Evolutionary conservation across 2,113 vertebrate genomes (phyloP), one percentile per base, ranked within the genome.

Genomic region (Vulpes ferrilata): DNA sequence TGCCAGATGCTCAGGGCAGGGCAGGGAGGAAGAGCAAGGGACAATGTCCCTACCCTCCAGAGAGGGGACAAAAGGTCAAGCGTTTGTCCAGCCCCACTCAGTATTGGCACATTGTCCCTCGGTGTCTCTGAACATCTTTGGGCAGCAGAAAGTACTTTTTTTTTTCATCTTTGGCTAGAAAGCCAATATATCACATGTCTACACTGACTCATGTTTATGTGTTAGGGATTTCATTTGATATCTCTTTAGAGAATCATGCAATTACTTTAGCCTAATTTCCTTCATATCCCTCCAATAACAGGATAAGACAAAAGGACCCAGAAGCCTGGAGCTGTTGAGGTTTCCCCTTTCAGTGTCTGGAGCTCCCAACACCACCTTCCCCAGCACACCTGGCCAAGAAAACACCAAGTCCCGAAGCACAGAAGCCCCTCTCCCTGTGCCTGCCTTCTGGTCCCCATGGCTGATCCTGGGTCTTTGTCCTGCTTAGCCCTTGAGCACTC

Each of bases 31-130:
- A 8, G 38, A 25, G 38, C 23, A n/a, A 65, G 69, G 25, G 17
- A 19, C 2, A 9, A 43, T 25, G 22, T 22, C 32, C 71, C 15
- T 11, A 2, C 1, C 1, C 1, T 7, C 35, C 6, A 2, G 32
- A 7, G 2, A 55, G 4, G 65, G 67, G 32, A 59, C 7, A 2
- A 30, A 22, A 35, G 32, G 38, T 25, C 11, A 2, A n/a, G 55
- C 23, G 16, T 38, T 5, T 3, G 67, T 19, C 51, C 11, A 10
- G 81, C 25, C 25, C 48, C 0, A 1, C n/a, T 8, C 3, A 1
- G n/a, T 8, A 4, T 30, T 4, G 38, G 59, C 30, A 19, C 32
- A 4, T n/a, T 30, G 48, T 27, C 55, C 13, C 59, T 23, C 0
- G 0, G 67, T 2, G 0, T 10, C 7, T 6, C 0, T 2, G 38